Conservation (phyloP, 1,140 invertebrate genomes). For the Drosophila melanica region DNA sequence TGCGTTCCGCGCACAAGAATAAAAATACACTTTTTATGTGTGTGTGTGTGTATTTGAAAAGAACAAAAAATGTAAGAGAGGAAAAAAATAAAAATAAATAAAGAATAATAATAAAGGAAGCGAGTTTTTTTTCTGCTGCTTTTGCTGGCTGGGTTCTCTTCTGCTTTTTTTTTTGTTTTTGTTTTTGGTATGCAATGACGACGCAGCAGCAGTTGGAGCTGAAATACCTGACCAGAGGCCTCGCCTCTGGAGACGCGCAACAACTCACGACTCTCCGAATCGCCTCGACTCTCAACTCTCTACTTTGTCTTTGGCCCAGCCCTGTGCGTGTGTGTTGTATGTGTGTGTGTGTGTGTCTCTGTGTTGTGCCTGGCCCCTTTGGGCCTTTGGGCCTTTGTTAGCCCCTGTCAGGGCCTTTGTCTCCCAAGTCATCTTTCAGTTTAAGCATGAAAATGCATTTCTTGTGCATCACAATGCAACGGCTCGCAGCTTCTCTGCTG, state of each 20-base stretch:
- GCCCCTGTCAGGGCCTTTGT: slow-evolving; percentile 30
- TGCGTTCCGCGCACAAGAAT: slow-evolving; percentile 58
- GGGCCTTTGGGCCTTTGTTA: slow-evolving; percentile 21
- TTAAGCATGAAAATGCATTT: slow-evolving; percentile 67
- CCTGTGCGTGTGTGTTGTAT: slow-evolving; percentile 16
- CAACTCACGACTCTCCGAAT: slow-evolving; percentile 8
- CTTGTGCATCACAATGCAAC: slow-evolving; percentile 21
- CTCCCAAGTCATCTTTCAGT: slow-evolving; percentile 53
- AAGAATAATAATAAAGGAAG: slow-evolving; percentile 71
- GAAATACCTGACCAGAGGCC: slow-evolving; percentile 48
- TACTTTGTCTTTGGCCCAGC: slow-evolving; percentile 35
- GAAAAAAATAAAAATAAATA: slow-evolving; percentile 44
- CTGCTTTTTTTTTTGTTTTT: neutral
- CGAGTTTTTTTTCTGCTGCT: slow-evolving; percentile 53
- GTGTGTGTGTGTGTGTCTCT: slow-evolving; percentile 26
- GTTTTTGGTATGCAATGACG: slow-evolving; percentile 42
- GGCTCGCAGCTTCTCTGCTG: neutral
- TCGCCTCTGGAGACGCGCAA: slow-evolving; percentile 22
- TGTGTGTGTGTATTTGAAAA: slow-evolving; percentile 68
- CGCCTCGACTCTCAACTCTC: neutral
- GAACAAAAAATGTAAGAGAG: slow-evolving; percentile 18
- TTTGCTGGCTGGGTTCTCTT: slow-evolving; percentile 26
- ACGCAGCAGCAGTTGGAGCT: slow-evolving; percentile 32
- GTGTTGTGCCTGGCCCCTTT: slow-evolving; percentile 28
- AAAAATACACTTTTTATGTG: slow-evolving; percentile 47